Evolutionary conservation across 2,113 vertebrate genomes (phyloP).

Genomic region (Gymnorhina tibicen): DNA sequence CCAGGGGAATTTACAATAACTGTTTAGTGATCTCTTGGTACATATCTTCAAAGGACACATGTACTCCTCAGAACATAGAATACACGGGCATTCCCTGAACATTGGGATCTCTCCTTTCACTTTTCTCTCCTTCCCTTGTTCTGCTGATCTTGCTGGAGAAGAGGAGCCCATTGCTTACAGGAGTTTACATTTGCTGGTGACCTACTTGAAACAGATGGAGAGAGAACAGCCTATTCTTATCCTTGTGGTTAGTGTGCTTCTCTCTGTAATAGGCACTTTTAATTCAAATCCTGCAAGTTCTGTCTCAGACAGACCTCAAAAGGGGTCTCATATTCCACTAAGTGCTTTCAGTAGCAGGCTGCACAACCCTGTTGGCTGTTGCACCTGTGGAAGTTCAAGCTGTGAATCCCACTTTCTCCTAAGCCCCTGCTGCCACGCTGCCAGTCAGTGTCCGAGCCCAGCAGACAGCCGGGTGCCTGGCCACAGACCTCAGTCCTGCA

Average conservation of each 20-base stretch:
- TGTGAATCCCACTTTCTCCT: not conserved
- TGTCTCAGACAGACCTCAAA: not conserved
- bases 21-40: not conserved
- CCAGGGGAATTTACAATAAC: not conserved
- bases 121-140: not conserved
- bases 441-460: rapidly evolving
- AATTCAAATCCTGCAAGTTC: not conserved
- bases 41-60: not conserved
- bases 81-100: not conserved
- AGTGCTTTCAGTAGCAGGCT: not conserved
- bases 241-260: not conserved
- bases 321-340: not conserved
- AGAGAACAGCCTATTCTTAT: conserved; percentile 1
- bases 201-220: conserved; percentile 49
- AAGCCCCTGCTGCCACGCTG: not conserved
- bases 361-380: not conserved
- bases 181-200: not conserved
- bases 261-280: not conserved
- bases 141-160: not conserved
- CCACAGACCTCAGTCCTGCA: not conserved
- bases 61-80: not conserved
- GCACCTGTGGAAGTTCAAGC: not conserved
- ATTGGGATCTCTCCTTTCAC: not conserved
- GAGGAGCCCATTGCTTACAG: not conserved
- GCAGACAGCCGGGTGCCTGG: not conserved